phyloP scores from a whole-genome alignment of 2,113 vertebrate species.

The Clarias gariepinus region DNA sequence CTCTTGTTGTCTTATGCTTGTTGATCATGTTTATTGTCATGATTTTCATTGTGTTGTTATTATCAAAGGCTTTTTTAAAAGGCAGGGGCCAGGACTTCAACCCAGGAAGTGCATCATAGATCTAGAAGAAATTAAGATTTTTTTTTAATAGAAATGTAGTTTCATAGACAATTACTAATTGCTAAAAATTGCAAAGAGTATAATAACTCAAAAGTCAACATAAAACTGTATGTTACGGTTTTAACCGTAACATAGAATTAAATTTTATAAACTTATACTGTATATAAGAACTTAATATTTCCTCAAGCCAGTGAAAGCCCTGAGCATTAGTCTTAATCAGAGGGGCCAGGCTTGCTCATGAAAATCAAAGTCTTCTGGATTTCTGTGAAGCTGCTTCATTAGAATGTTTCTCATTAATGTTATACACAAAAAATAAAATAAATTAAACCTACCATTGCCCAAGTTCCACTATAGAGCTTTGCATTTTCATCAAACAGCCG shows the following conservation, averaged over 20 bases:
- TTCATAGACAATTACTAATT: background rate
- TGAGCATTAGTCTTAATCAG: background rate
- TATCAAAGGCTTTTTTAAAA: constrained; percentile 53
- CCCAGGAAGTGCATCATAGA: constrained; percentile 50
- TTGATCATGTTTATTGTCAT: constrained; percentile 41
- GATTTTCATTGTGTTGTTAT: constrained; percentile 13
- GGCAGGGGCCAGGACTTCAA: constrained; percentile 53
- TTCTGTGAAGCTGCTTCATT: too few species aligned
- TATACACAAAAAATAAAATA: background rate
- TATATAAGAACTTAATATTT: too few species aligned
- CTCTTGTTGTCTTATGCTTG: constrained; percentile 49
- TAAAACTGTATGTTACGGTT: too few species aligned
- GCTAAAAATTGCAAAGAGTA: background rate
- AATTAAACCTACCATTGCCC: constrained; percentile 51
- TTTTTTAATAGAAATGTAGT: background rate
- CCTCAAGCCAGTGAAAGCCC: background rate
- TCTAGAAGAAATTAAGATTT: constrained; percentile 20
- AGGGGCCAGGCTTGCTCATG: background rate
- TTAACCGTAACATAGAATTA: background rate
- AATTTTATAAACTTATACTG: too few species aligned
- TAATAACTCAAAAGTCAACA: background rate
- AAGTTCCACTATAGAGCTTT: constrained; percentile 51
- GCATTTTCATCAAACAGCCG: constrained; percentile 30
- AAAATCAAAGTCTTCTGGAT: too few species aligned
- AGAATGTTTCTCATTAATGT: background rate